phyloP scores from a whole-genome alignment of 2,113 vertebrate genomes.

The Zosterops japonicus region DNA sequence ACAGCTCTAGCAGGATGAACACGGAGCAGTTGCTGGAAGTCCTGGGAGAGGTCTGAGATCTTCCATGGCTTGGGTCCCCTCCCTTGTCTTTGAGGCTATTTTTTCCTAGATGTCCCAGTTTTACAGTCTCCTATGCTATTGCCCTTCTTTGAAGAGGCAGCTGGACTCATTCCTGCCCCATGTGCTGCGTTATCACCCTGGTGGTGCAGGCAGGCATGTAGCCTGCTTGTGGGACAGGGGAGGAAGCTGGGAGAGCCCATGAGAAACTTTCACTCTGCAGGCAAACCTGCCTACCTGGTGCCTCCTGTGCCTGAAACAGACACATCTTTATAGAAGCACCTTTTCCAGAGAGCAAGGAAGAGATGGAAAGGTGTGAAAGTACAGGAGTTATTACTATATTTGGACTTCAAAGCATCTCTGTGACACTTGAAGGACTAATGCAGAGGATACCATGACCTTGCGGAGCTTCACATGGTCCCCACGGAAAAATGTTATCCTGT shows the following conservation, averaged over 20 bases:
- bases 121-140: background rate
- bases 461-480: background rate
- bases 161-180: background rate
- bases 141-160: background rate
- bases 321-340: fast-evolving
- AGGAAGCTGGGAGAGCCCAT: background rate
- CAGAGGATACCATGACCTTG: background rate
- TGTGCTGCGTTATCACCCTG: fast-evolving
- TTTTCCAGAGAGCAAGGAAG: background rate
- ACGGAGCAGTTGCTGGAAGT: fast-evolving
- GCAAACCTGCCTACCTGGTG: background rate
- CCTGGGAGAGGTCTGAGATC: background rate
- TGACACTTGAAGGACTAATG: background rate
- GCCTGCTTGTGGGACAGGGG: background rate
- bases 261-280: background rate
- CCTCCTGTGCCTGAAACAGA: background rate
- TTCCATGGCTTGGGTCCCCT: background rate
- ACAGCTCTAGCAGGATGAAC: background rate
- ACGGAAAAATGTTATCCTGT: background rate
- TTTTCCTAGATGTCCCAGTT: background rate
- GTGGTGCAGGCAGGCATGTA: background rate
- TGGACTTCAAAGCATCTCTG: background rate
- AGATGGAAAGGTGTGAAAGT: fast-evolving
- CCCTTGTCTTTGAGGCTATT: background rate
- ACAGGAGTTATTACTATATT: background rate